A percentile compares a stretch with the other conserved stretches of the same genome.
Conservation (phyloP, 2,797 vertebrate genomes). For the Sebastes glaucus region DNA sequence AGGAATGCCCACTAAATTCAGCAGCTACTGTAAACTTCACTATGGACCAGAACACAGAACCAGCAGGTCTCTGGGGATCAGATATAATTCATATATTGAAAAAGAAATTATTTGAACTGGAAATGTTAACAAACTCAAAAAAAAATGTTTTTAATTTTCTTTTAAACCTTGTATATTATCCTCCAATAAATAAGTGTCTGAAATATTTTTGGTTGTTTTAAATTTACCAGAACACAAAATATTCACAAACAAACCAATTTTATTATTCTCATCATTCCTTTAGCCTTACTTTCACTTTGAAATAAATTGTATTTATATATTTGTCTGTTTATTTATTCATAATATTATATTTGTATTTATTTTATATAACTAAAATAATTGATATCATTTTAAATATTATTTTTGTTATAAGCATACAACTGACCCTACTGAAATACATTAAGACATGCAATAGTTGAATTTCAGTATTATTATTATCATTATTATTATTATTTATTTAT, state of each 20-base stretch:
- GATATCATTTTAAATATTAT: neutral
- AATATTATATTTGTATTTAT: too few species aligned
- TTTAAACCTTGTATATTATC: neutral
- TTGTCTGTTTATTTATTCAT: neutral
- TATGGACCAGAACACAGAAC: neutral
- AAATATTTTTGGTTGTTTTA: neutral
- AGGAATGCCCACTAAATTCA: slow-evolving; percentile 74
- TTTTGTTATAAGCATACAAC: neutral
- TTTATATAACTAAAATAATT: too few species aligned
- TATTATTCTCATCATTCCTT: neutral
- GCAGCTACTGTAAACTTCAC: slow-evolving; percentile 56
- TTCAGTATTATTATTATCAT: neutral
- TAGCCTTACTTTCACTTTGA: neutral
- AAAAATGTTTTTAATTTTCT: too few species aligned
- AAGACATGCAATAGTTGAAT: neutral
- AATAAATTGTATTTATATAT: neutral
- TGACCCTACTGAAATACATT: neutral
- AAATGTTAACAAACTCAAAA: neutral
- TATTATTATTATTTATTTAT: neutral
- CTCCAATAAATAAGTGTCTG: neutral
- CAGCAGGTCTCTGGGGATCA: neutral
- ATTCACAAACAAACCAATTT: neutral
- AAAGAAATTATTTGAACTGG: neutral
- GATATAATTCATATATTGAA: neutral
- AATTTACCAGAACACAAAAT: neutral